Base-by-base conservation (phyloP, 2,113 vertebrate genomes). In the Ptychochromis oligacanthus region DNA sequence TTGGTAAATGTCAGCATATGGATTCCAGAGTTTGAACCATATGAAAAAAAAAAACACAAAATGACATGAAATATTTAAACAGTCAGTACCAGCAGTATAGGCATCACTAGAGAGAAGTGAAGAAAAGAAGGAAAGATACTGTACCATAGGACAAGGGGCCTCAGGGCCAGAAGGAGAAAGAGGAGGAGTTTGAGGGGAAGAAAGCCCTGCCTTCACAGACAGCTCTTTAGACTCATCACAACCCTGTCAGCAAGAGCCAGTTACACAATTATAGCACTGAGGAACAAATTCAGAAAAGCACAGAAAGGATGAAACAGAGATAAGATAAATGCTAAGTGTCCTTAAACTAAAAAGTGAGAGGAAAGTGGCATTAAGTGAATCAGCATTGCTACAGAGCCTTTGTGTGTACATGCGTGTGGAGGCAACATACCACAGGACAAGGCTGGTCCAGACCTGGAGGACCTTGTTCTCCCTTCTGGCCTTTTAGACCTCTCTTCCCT, bases 371-470 rank as follows among this genome's bases (percentile, higher is more conserved):
- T 11, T 11, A 22, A 55, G 22, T 34, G 18, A 49, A 77, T 36
- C 22, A 77, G 65, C 8, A 65, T 43, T 38, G 28, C 20, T 79
- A 22, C 13, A 59, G 61, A n/a, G 26, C 11, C 46, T 72, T 72
- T 57, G 34, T 64, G 59, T 74, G 34, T 12, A 49, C 75, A 64
- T 65, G 17, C 67, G 75, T 52, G 58, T 56, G 79, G 6, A 8
- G 1, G 70, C 49, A 18, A 95, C 97, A 0, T 97, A 99, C 98
- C 98, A 99, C 98, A 6, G 98, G 98, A 94, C 98, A 99, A 0
- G 98, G 98, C 93, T 99, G 98, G 87, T 99, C 98, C 89, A 99
- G 94, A 49, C 98, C 98, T 0, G 98, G 98, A 2, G 98, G 98
- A 49, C 98, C 98, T 5, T 98, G 98, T 46, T 99, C 98, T 60